Conservation (phyloP, 2,113 vertebrate genomes). For the Neomonachus schauinslandi region DNA sequence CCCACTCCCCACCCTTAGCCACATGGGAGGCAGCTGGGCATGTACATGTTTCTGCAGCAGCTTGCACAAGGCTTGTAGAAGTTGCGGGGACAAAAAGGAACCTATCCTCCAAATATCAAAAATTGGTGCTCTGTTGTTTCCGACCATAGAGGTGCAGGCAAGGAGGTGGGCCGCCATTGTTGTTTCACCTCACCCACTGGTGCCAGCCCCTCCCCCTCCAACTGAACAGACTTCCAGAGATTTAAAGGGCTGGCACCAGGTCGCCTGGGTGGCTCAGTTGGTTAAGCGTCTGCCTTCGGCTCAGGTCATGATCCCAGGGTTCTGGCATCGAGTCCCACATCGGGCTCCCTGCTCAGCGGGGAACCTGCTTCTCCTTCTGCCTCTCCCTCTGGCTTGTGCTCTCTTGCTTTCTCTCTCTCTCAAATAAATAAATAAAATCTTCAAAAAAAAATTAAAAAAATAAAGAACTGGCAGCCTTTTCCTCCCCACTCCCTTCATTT, state of each 20-base stretch:
- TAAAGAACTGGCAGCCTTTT: background rate
- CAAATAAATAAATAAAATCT: background rate
- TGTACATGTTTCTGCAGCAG: background rate
- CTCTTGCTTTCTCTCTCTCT: background rate
- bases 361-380: background rate
- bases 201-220: background rate
- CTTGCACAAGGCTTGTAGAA: background rate
- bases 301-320: background rate
- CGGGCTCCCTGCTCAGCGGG: background rate
- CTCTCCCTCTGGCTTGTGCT: background rate
- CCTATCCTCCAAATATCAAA: background rate
- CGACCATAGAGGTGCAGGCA: background rate
- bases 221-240: background rate
- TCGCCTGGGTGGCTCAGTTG: too few species aligned
- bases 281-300: too few species aligned
- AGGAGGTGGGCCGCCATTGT: background rate
- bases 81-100: background rate
- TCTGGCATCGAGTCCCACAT: rapidly evolving
- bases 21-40: background rate
- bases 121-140: background rate
- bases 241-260: background rate
- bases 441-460: background rate
- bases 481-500: background rate
- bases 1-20: background rate
- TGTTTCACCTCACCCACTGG: background rate